phyloP scores from a whole-genome alignment of 2,888 invertebrate genomes.

The Anthrax anthrax region DNA sequence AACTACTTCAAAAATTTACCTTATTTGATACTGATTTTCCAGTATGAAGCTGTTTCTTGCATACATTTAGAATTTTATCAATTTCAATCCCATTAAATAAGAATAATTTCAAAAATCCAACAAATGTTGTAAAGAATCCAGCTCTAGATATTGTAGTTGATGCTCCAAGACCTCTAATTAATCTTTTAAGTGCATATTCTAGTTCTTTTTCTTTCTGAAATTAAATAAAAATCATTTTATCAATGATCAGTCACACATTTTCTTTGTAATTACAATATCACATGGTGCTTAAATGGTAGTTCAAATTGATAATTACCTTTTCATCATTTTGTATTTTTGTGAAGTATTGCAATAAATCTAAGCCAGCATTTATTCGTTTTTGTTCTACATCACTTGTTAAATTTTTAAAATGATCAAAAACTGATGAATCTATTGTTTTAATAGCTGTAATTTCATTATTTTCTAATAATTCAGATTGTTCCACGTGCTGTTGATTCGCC shows the following conservation, averaged over 20 bases:
- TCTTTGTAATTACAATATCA: too few species aligned
- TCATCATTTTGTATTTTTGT: slow-evolving; percentile 16
- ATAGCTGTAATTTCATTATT: slow-evolving; percentile 1
- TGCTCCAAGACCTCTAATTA: slow-evolving; percentile 59
- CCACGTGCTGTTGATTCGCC: slow-evolving; percentile 1
- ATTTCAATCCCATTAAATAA: slow-evolving; percentile 37
- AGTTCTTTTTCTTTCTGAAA: slow-evolving; percentile 35
- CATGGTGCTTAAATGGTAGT: too few species aligned
- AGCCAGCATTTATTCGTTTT: slow-evolving; percentile 18
- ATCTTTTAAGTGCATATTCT: slow-evolving; percentile 49
- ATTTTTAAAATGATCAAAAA: slow-evolving; percentile 22
- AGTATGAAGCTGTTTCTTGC: slow-evolving; percentile 51
- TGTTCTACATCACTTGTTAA: slow-evolving; percentile 19
- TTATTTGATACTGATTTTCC: slow-evolving; percentile 25
- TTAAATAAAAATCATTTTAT: too few species aligned
- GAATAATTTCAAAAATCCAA: slow-evolving; percentile 38
- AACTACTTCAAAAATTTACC: slow-evolving; percentile 9
- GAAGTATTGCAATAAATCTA: slow-evolving; percentile 18
- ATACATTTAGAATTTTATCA: slow-evolving; percentile 40
- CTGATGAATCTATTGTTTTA: slow-evolving; percentile 16
- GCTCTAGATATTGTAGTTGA: slow-evolving; percentile 46
- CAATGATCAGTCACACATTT: too few species aligned
- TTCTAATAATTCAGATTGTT: background rate
- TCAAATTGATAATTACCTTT: slow-evolving; percentile 16
- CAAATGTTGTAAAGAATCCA: slow-evolving; percentile 55